Evolutionary conservation across 2,888 invertebrate genomes (phyloP).

Genomic region (Micoletzkya japonica): DNA sequence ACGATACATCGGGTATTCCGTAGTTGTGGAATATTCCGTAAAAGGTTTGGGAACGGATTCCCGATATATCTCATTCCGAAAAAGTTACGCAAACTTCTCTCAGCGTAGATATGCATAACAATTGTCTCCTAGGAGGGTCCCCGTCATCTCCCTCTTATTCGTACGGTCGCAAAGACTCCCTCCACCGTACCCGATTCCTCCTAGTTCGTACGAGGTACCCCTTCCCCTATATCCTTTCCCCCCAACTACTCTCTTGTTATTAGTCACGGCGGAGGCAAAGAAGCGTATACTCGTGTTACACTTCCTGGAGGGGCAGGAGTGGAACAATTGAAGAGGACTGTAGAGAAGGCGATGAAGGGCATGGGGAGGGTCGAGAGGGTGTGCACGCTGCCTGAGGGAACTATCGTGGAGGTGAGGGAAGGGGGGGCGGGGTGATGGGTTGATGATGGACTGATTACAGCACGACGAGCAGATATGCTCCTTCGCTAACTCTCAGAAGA

Average conservation of each 20-base stretch:
- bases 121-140: conserved; percentile 22
- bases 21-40: too few relatives aligned
- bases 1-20: too few relatives aligned
- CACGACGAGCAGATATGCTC: conserved; percentile 41
- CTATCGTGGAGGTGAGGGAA: conserved; percentile 11
- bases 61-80: too few relatives aligned
- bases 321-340: conserved; percentile 42
- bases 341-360: conserved; percentile 46
- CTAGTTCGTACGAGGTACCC: conserved; percentile 43
- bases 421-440: background rate
- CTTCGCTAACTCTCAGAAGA: conserved; percentile 47
- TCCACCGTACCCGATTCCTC: conserved; percentile 45
- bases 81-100: too few relatives aligned
- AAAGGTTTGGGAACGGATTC: too few relatives aligned
- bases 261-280: conserved; percentile 46
- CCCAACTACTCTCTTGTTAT: background rate
- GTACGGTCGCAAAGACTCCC: conserved; percentile 47
- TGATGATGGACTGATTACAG: conserved; percentile 19
- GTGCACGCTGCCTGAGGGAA: conserved; percentile 44
- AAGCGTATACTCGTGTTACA: conserved; percentile 50
- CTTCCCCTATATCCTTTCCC: background rate
- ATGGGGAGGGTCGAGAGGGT: conserved; percentile 36
- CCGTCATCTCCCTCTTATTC: conserved; percentile 44
- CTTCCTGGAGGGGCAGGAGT: conserved; percentile 50
- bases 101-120: too few relatives aligned